phyloP scores from a whole-genome alignment of 2,797 vertebrate genomes.

The Moxostoma hubbsi region DNA sequence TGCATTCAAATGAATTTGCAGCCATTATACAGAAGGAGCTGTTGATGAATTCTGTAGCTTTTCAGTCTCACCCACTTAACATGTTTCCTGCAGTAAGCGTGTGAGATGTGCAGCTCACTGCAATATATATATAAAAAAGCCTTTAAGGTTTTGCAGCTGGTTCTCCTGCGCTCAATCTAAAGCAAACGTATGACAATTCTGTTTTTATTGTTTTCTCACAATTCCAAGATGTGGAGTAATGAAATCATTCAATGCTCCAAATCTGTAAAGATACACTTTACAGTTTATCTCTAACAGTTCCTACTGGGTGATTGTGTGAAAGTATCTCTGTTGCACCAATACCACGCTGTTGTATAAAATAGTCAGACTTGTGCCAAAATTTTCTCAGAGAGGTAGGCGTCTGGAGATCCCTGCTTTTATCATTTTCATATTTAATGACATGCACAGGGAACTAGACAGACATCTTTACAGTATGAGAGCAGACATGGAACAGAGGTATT shows the following conservation, averaged over 20 bases:
- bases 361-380: constrained; percentile 25
- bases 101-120: constrained; percentile 67
- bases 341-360: constrained; percentile 35
- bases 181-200: constrained; percentile 62
- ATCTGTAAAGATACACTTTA: not conserved
- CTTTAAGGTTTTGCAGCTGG: constrained; percentile 48
- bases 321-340: constrained; percentile 24
- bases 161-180: constrained; percentile 43
- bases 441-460: constrained; percentile 47
- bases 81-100: constrained; percentile 69
- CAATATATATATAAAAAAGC: constrained; percentile 63
- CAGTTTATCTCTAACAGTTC: constrained; percentile 29
- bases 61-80: constrained; percentile 71
- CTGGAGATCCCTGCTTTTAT: constrained; percentile 33
- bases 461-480: constrained; percentile 51
- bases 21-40: constrained; percentile 49
- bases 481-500: constrained; percentile 45
- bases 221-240: constrained; percentile 30
- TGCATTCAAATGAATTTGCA: constrained; percentile 32
- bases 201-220: constrained; percentile 50
- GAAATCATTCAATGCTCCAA: constrained; percentile 28
- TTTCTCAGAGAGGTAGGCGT: constrained; percentile 23
- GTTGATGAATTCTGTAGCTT: constrained; percentile 71
- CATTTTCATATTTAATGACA: constrained; percentile 46
- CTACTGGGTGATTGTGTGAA: constrained; percentile 33